Base-by-base conservation (phyloP, 2,113 vertebrate species). In the Saccopteryx leptura region DNA sequence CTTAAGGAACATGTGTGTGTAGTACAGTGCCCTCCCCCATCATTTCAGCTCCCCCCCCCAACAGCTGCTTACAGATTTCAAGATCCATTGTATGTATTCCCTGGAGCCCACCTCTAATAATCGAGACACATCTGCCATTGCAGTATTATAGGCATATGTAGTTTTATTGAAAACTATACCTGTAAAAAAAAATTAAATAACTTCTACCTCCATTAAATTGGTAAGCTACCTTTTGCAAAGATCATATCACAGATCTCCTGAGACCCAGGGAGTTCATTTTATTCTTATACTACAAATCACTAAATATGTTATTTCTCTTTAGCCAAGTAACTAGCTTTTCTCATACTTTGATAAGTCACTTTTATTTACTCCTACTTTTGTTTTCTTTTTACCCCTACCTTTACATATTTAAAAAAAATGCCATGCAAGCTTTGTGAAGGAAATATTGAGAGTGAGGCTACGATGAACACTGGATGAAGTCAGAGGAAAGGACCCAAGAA, bases 51-150 rank as follows among this genome's bases (percentile, higher is more conserved):
- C 81, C 89, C 92, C 94, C 95, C 96, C 91, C 96, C 96, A 89
- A 97, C 99, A 99, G 99, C 98, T 99, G 99, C 98, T 98, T 98
- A 97, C 97, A 98, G 98, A 98, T 98, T 98, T 98, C 97, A 94
- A 97, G 97, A 98, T 98, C 98, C 98, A 96, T 98, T 98, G 98
- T 98, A 93, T 97, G 10, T 96, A 98, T 98, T 99, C 99, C 98
- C 99, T 71, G 91, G 99, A 99, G 99, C 97, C 98, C 94, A 96
- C 97, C 98, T 98, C 98, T 98, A 98, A 98, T 99, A 98, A 98
- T 99, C 98, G 98, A 98, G 98, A 98, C 98, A 98, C 99, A 99
- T 99, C 99, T 99, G 98, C 98, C 97, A 98, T 98, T 96, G 98
- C 98, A 97, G 92, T 94, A 96, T 98, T 98, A 98, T 98, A 98